Percentiles rank a stretch among this genome's conserved stretches.
Evolutionary conservation across 2,797 vertebrate genomes (phyloP).

Genomic region (Hozukius guyotensis): DNA sequence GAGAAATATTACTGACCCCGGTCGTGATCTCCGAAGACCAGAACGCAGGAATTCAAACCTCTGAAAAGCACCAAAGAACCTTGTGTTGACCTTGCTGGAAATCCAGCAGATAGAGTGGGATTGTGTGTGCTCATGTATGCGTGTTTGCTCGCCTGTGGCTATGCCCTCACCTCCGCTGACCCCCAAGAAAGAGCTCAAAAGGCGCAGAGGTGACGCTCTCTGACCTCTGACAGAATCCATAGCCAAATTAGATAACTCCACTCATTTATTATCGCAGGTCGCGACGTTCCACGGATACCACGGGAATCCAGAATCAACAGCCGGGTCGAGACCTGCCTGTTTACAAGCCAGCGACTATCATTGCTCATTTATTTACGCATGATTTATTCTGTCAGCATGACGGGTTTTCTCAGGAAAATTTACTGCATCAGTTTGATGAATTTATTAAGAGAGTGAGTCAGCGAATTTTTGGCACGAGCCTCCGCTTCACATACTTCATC

Average conservation of each 20-base stretch:
- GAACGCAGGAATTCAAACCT: conserved; percentile 32
- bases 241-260: conserved; percentile 69
- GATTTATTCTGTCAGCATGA: conserved; percentile 13
- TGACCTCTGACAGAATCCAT: conserved; percentile 66
- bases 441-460: conserved; percentile 21
- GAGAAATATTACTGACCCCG: conserved; percentile 43
- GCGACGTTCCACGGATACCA: conserved; percentile 45
- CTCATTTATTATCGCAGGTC: conserved; percentile 65
- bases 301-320: conserved; percentile 36
- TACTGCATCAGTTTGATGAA: not conserved
- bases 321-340: conserved; percentile 31
- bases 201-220: conserved; percentile 57
- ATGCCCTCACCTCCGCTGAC: conserved; percentile 69
- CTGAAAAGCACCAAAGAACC: conserved; percentile 26
- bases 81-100: conserved; percentile 58
- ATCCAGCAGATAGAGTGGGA: conserved; percentile 40
- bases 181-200: conserved; percentile 64
- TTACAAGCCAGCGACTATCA: conserved; percentile 31
- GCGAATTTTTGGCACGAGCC: conserved; percentile 1
- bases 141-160: conserved; percentile 65
- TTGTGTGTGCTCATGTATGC: conserved; percentile 42
- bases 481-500: conserved; percentile 2
- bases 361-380: conserved; percentile 37
- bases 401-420: conserved; percentile 11
- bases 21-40: conserved; percentile 23